Conservation (phyloP, 1,140 invertebrate genomes). For the Tetramorium parvispinum region DNA sequence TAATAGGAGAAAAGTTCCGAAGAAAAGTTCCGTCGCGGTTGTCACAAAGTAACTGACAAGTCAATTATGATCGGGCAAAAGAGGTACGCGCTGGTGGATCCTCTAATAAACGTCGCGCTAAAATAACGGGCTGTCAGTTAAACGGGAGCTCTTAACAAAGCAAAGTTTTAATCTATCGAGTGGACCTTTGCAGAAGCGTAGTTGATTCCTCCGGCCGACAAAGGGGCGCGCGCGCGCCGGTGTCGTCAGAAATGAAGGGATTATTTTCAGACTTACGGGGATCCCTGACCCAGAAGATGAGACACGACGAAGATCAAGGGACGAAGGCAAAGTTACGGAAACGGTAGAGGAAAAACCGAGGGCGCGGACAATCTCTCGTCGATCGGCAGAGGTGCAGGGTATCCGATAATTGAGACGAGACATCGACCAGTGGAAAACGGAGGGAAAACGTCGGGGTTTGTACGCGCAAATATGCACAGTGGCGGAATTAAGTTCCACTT, state of each 20-base stretch:
- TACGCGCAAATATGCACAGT: slow-evolving; percentile 21
- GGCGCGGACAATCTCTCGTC: not conserved
- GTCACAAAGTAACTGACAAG: slow-evolving; percentile 57
- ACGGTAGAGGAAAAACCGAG: not conserved
- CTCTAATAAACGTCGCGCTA: slow-evolving; percentile 58
- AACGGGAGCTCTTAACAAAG: slow-evolving; percentile 46
- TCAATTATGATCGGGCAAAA: slow-evolving; percentile 45
- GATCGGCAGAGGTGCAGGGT: not conserved
- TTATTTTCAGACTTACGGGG: slow-evolving; percentile 36
- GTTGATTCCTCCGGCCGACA: slow-evolving; percentile 21
- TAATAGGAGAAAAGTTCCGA: slow-evolving; percentile 10
- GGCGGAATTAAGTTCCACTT: slow-evolving; percentile 39
- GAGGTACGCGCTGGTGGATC: slow-evolving; percentile 14
- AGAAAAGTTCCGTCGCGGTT: slow-evolving; percentile 31
- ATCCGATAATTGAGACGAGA: slow-evolving; percentile 41
- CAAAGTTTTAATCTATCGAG: slow-evolving; percentile 59
- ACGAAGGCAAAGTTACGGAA: not conserved
- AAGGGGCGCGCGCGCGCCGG: not conserved
- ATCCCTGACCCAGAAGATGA: not conserved
- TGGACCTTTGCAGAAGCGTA: slow-evolving; percentile 27
- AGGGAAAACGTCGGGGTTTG: not conserved
- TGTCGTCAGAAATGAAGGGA: slow-evolving; percentile 38
- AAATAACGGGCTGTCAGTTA: slow-evolving; percentile 54
- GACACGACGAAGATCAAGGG: not conserved
- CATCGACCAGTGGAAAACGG: not conserved